Percentiles rank a stretch among this genome's conserved stretches.
Conservation (phyloP, 2,888 invertebrate genomes). For the Cheilosia soror region DNA sequence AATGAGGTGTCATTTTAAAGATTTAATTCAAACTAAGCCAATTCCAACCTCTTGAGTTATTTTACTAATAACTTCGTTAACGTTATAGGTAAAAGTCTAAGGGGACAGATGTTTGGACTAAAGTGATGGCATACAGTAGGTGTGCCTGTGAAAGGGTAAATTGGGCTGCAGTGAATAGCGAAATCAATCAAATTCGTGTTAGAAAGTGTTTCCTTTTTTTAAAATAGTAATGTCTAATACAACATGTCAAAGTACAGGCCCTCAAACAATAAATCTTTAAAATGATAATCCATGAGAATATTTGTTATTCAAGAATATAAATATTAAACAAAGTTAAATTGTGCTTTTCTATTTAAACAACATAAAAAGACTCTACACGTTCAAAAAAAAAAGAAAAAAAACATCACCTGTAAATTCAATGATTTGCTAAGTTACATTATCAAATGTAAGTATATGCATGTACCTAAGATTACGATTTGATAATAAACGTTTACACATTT, state of each 20-base stretch:
- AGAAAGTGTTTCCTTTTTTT: too few species aligned
- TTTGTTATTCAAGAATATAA: slow-evolving; percentile 38
- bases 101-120: too few species aligned
- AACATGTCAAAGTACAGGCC: background rate
- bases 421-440: slow-evolving; percentile 53
- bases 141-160: too few species aligned
- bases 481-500: slow-evolving; percentile 74
- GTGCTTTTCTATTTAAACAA: slow-evolving; percentile 18
- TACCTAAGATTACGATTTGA: slow-evolving; percentile 74
- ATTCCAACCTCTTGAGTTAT: too few species aligned
- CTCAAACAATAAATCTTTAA: slow-evolving; percentile 31
- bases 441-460: slow-evolving; percentile 56
- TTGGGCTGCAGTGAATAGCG: too few species aligned
- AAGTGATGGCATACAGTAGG: too few species aligned
- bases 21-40: too few species aligned
- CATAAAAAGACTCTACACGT: slow-evolving; percentile 7
- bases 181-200: too few species aligned
- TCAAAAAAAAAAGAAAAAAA: background rate
- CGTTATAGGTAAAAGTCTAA: too few species aligned
- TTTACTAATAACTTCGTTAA: too few species aligned
- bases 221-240: background rate
- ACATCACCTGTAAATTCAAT: slow-evolving; percentile 53
- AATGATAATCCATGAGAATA: slow-evolving; percentile 36
- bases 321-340: slow-evolving; percentile 33
- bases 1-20: too few species aligned